phyloP scores from a whole-genome alignment of 2,888 invertebrate genomes.

The Amblyjoppa fuscipennis region DNA sequence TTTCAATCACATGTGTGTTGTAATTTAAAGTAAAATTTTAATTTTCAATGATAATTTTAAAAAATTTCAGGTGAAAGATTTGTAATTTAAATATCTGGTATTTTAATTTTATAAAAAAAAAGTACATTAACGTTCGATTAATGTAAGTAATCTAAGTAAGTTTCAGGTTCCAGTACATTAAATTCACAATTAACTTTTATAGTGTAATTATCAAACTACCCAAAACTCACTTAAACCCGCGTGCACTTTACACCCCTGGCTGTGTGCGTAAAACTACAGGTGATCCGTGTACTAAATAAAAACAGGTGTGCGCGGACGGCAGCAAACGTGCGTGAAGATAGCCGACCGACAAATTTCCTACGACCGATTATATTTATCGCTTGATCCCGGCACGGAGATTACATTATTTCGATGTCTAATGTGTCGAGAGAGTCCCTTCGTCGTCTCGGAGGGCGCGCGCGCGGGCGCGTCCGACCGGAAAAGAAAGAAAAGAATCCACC shows the following conservation, averaged over 20 bases:
- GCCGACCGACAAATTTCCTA: conserved; percentile 77
- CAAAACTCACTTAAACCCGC: background rate
- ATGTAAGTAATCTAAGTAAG: no score
- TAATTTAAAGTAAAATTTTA: no score
- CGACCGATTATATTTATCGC: conserved; percentile 79
- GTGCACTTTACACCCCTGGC: background rate
- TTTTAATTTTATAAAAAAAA: no score
- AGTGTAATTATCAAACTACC: background rate
- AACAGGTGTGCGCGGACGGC: conserved; percentile 44
- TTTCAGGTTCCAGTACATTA: no score
- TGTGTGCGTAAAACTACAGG: conserved; percentile 10
- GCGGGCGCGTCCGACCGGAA: conserved; percentile 52
- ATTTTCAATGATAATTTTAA: no score
- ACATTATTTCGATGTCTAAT: conserved; percentile 79
- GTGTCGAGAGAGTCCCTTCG: conserved; percentile 69
- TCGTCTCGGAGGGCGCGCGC: conserved; percentile 50
- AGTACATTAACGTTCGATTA: background rate
- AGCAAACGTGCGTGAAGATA: conserved; percentile 56
- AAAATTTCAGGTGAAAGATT: no score
- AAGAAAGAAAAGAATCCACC: conserved; percentile 47
- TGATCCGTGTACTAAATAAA: conserved; percentile 4
- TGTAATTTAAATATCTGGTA: no score
- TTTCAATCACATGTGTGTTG: no score
- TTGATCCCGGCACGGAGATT: conserved; percentile 77
- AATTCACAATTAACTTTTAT: no score